phyloP scores from a whole-genome alignment of 2,888 invertebrate genomes.

The Drosophila formosana region DNA sequence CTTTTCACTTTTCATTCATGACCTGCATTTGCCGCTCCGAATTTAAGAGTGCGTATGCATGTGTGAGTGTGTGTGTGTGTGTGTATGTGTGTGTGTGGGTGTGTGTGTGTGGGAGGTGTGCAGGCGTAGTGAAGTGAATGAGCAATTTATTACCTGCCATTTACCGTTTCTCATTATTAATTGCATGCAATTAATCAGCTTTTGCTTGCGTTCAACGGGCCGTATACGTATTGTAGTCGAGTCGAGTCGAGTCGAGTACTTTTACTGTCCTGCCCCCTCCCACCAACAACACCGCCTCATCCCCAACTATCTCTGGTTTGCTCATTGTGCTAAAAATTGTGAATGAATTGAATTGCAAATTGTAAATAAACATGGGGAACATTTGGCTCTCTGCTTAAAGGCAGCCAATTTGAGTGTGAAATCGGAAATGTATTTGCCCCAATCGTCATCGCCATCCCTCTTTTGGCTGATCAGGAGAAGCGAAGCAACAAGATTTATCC shows the following conservation, averaged over 20 bases:
- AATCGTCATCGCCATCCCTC: background rate
- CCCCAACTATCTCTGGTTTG: background rate
- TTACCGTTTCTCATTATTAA: slow-evolving; percentile 77
- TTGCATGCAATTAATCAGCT: slow-evolving; percentile 77
- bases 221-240: slow-evolving; percentile 62
- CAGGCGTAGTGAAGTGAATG: slow-evolving; percentile 12
- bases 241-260: background rate
- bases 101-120: slow-evolving; percentile 23
- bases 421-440: slow-evolving; percentile 65
- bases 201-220: slow-evolving; percentile 70
- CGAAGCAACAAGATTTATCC: background rate
- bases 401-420: slow-evolving; percentile 65
- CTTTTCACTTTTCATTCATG: slow-evolving; percentile 60
- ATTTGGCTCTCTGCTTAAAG: slow-evolving; percentile 40
- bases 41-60: background rate
- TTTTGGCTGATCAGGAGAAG: background rate
- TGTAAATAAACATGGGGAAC: slow-evolving; percentile 68
- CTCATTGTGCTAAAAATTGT: slow-evolving; percentile 33
- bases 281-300: background rate
- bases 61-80: slow-evolving; percentile 11
- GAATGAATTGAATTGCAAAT: slow-evolving; percentile 77
- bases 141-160: slow-evolving; percentile 81
- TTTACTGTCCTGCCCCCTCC: background rate
- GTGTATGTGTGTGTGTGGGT: slow-evolving; percentile 27
- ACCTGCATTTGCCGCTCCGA: slow-evolving; percentile 42